These are phyloP conservation scores for Amia ocellicauda DNA, from an alignment of 2,113 vertebrate genomes.

Conservation along the genomic window DNA sequence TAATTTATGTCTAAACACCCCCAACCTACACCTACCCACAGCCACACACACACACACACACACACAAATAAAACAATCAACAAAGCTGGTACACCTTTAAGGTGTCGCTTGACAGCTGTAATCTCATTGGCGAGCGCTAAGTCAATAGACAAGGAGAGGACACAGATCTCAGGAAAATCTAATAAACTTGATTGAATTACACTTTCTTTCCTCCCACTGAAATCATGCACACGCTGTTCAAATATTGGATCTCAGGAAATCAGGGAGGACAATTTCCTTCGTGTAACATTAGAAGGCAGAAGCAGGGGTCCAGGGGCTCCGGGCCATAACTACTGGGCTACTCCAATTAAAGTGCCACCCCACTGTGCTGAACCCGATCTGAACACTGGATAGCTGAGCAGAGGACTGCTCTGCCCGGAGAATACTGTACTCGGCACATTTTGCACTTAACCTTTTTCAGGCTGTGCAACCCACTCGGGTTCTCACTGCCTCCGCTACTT, in stretches of 20 bases:
- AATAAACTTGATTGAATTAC: conserved; percentile 77
- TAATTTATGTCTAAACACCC: too few species aligned
- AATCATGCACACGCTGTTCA: conserved; percentile 57
- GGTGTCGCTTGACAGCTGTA: conserved; percentile 23
- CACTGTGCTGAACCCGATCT: conserved; percentile 71
- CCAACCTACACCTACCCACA: too few species aligned
- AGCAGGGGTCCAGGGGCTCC: conserved; percentile 66
- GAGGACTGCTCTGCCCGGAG: neutral
- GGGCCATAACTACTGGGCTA: conserved; percentile 64
- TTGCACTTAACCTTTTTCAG: conserved; percentile 32
- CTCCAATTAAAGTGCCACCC: conserved; percentile 80
- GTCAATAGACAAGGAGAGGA: conserved; percentile 39
- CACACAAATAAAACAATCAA: neutral
- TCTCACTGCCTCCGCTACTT: conserved; percentile 20
- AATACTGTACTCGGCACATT: conserved; percentile 43
- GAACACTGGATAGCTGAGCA: conserved; percentile 31
- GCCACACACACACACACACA: too few species aligned
- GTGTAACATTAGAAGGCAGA: conserved; percentile 81
- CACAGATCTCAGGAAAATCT: conserved; percentile 55
- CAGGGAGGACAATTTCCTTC: conserved; percentile 80
- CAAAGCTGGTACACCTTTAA: conserved; percentile 28
- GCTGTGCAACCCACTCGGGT: conserved; percentile 30
- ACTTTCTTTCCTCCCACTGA: conserved; percentile 69
- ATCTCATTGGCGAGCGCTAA: conserved; percentile 8
- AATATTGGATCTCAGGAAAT: conserved; percentile 85